Percentiles rank a stretch among this genome's conserved stretches.
Evolutionary conservation across 2,797 vertebrate species (phyloP).

Genomic region (Leptatherina wallacei): DNA sequence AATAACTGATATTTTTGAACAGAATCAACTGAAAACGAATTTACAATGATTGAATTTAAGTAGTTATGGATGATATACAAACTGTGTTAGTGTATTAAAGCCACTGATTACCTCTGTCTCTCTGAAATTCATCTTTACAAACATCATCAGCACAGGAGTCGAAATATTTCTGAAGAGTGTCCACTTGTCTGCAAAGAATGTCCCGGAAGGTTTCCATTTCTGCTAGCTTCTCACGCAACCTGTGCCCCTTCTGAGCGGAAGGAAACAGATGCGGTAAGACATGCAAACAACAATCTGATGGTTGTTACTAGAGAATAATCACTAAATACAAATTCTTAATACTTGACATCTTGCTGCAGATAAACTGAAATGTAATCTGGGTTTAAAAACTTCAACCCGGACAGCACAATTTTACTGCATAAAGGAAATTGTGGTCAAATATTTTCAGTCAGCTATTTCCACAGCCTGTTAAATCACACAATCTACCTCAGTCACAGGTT

Average conservation of each 20-base stretch:
- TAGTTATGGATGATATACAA: neutral
- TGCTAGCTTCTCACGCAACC: slow-evolving; percentile 94
- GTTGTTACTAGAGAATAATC: neutral
- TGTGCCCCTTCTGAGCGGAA: slow-evolving; percentile 91
- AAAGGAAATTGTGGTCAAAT: neutral
- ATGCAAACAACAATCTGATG: neutral
- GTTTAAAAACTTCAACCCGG: neutral
- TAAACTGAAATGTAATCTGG: neutral
- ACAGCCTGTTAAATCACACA: neutral
- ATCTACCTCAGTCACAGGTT: slow-evolving; percentile 9
- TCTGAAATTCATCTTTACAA: slow-evolving; percentile 94
- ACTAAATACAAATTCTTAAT: neutral
- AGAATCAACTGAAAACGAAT: neutral
- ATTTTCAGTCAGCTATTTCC: neutral
- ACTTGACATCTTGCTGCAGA: neutral
- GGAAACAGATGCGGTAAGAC: slow-evolving; percentile 9
- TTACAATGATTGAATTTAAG: neutral
- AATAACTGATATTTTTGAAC: slow-evolving; percentile 1
- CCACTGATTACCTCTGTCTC: slow-evolving; percentile 89
- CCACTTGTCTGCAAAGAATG: slow-evolving; percentile 96
- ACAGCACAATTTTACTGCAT: neutral
- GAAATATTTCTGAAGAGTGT: slow-evolving; percentile 96
- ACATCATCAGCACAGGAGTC: slow-evolving; percentile 93
- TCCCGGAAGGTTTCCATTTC: slow-evolving; percentile 99
- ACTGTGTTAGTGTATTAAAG: neutral